Evolutionary conservation across 2,888 invertebrate species (phyloP).

Genomic region (Ophonus ardosiacus): DNA sequence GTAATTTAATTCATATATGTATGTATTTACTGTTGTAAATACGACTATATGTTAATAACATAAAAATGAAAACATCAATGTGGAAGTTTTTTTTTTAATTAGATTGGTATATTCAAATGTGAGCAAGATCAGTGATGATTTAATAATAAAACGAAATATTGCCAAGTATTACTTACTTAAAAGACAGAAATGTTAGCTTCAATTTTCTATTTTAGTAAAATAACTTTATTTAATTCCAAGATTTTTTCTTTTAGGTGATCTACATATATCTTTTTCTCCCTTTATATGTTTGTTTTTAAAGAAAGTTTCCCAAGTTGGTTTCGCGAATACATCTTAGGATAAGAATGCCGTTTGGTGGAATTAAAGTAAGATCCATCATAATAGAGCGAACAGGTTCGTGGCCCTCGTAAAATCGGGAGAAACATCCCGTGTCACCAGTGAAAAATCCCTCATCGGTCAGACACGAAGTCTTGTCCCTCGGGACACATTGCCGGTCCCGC

Average conservation of each 20-base stretch:
- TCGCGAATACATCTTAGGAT: slow-evolving; percentile 15
- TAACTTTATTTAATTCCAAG: background rate
- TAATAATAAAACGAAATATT: too few relatives aligned
- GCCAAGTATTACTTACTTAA: too few relatives aligned
- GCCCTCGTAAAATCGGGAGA: slow-evolving; percentile 60
- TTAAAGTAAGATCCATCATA: slow-evolving; percentile 56
- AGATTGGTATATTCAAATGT: too few relatives aligned
- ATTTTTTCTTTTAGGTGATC: background rate
- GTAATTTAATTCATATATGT: too few relatives aligned
- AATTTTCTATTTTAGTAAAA: too few relatives aligned
- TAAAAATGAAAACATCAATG: too few relatives aligned
- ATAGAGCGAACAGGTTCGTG: slow-evolving; percentile 37
- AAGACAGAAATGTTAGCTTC: too few relatives aligned
- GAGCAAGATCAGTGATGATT: too few relatives aligned
- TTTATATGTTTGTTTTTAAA: background rate
- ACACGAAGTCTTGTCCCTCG: slow-evolving; percentile 55
- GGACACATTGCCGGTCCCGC: slow-evolving; percentile 56
- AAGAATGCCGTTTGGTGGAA: slow-evolving; percentile 27
- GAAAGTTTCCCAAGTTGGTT: slow-evolving; percentile 18
- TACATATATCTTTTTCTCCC: background rate
- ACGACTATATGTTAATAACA: too few relatives aligned
- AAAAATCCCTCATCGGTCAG: slow-evolving; percentile 63
- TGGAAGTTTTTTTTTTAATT: too few relatives aligned
- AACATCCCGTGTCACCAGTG: slow-evolving; percentile 59
- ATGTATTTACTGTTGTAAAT: too few relatives aligned